Base-by-base conservation (phyloP, 2,797 vertebrate species). In the Psittacula echo region DNA sequence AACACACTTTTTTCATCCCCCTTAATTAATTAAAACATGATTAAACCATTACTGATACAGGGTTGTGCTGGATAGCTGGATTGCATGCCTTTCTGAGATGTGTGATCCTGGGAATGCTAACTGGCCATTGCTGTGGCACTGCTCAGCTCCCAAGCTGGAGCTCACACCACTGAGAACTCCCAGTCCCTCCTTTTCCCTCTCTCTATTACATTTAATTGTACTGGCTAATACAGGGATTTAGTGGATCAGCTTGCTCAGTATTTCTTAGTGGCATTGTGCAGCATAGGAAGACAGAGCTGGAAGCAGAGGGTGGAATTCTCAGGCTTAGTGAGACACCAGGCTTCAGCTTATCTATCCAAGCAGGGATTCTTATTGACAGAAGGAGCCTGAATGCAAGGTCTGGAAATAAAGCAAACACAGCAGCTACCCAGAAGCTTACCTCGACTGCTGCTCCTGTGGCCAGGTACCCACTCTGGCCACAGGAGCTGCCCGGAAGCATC, bases 241-340 rank as follows among this genome's bases (percentile, higher is more conserved):
- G 67, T 30, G 80, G 91, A 84, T 96, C 90, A 84, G 73, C 80
- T 37, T 11, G 54, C 54, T 80, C 83, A 84, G 62, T 90, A 88
- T 94, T 91, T 91, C 82, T 75, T 88, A 91, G 93, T 84, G 91
- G 93, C 80, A n/a, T 88, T 42, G 92, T 86, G 76, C 20, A 68
- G 62, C 7, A 18, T 8, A 45, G 79, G 85, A 96, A 82, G 87
- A 18, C 7, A 45, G 79, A 82, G 96, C 79, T 94, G 77, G 87
- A 71, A 95, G 94, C 66, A 75, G 79, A 74, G 58, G 79, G 73
- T 66, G 85, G 94, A 93, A 87, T 88, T 91, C 82, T 81, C 50
- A 41, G 73, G 73, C 79, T 94, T 91, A 94, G 91, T 62, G 73
- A 95, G 82, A 70, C 76, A 26, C 61, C 0, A 7, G 26, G 66